Base-by-base conservation (phyloP, 2,888 invertebrate genomes). In the Schrankia costaestrigalis region DNA sequence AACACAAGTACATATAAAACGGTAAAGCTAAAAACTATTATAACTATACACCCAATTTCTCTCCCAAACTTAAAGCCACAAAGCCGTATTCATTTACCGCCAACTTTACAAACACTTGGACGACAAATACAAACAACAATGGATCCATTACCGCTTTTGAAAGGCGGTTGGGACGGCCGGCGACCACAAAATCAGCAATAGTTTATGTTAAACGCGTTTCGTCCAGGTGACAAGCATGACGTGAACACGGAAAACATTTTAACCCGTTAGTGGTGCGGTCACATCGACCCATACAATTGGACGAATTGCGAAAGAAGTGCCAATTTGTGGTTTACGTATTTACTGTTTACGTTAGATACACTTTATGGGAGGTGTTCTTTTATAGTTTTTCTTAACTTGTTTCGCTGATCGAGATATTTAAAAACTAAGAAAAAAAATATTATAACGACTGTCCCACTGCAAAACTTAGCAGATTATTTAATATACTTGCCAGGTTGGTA, bases 161-260 rank as follows among this genome's bases (percentile, higher is more conserved):
- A 55, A 46, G 46, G 41, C n/a, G 26, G 24, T n/a, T 28, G 31
- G 41, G 37, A 28, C 32, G 23, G 32, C 35, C 31, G 44, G 32
- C 49, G 44, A 34, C 46, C 42, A 34, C 43, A 48, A 41, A 57
- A 53, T 56, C 44, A 41, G 45, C 56, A 42, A 41, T 54, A 51
- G 56, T 55, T 56, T 45, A 49, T 53, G 56, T 56, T 46, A 46
- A 45, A 43, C 40, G 51, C 36, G 43, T 50, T 43, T 49, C 46
- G 46, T 43, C 46, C 68, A 73, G 67, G 71, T 74, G 76, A 67
- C 72, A 57, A 59, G 55, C 56, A 45, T 63, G 64, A 65, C 66
- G 61, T 49, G 53, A 56, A 84, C 84, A 84, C 53, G 80, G 69
- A 78, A 84, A 84, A 67, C 77, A 71, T 84, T 84, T 84, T 81